Percentiles rank a stretch among this genome's conserved stretches.
These are phyloP conservation scores for Drosophila hawaiiensis DNA, from an alignment of 2,888 invertebrate species.

Conservation along the genomic window DNA sequence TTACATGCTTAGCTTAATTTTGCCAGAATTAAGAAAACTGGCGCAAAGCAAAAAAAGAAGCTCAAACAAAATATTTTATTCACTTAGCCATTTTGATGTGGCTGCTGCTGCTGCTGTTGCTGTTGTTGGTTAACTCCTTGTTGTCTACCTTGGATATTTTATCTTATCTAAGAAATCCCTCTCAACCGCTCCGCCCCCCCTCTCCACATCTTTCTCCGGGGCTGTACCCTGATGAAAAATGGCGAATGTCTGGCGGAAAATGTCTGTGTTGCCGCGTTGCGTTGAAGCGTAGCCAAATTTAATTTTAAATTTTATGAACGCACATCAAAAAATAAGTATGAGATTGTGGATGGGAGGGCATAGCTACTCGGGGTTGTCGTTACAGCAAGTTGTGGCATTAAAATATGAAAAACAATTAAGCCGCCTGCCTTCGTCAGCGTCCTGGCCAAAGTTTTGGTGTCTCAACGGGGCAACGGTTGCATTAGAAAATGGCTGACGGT, in stretches of 20 bases:
- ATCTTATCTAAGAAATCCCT: conserved; percentile 31
- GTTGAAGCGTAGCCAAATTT: conserved; percentile 69
- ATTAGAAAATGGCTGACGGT: conserved; percentile 53
- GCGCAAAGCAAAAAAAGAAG: background rate
- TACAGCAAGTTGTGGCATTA: conserved; percentile 70
- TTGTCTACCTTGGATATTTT: conserved; percentile 34
- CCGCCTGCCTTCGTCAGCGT: conserved; percentile 21
- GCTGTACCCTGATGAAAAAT: conserved; percentile 59
- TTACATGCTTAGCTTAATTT: conserved; percentile 27
- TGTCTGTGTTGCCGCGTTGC: conserved; percentile 58
- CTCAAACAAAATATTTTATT: conserved; percentile 32
- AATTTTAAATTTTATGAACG: conserved; percentile 79
- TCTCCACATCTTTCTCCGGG: rapidly evolving
- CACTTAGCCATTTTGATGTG: conserved; percentile 33
- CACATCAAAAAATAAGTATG: conserved; percentile 70
- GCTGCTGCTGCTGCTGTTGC: background rate
- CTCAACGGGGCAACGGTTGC: conserved; percentile 34
- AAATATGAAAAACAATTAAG: conserved; percentile 81
- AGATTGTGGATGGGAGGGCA: background rate
- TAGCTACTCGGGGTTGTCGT: conserved; percentile 42
- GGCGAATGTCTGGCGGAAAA: conserved; percentile 66
- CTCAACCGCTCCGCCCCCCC: background rate
- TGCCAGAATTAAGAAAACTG: background rate
- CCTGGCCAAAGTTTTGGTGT: conserved; percentile 6
- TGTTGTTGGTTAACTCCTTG: conserved; percentile 32